A percentile compares a stretch with the other conserved stretches of the same genome.
Conservation (phyloP, 2,888 invertebrate genomes). For the Periphyllus acericola region DNA sequence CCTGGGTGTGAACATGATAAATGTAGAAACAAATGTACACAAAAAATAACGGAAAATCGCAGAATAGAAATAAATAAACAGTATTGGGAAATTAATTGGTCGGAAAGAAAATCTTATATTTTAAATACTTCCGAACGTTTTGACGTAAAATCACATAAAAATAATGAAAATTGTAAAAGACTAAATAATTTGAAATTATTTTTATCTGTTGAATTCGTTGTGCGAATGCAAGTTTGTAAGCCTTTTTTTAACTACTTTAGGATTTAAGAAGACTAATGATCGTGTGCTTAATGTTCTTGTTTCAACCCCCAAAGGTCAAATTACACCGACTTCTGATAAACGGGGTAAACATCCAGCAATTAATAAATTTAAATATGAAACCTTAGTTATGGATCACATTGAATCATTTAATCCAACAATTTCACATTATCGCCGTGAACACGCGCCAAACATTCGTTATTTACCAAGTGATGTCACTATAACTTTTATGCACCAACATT, state of each 20-base stretch:
- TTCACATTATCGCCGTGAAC: constrained; percentile 64
- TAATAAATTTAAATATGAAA: constrained; percentile 22
- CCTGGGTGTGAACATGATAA: constrained; percentile 21
- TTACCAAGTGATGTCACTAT: constrained; percentile 64
- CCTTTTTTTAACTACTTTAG: constrained; percentile 4
- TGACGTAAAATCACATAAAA: background rate
- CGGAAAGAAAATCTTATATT: constrained; percentile 11
- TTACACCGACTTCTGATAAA: constrained; percentile 7
- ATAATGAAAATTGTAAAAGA: constrained; percentile 24
- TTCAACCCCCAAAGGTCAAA: background rate
- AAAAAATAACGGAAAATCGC: too few species aligned
- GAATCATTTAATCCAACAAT: too few species aligned
- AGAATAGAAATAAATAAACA: constrained; percentile 20
- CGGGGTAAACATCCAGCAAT: background rate
- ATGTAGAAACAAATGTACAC: background rate
- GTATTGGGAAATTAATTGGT: background rate
- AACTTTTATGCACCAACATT: constrained; percentile 64
- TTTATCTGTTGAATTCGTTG: background rate
- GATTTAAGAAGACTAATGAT: constrained; percentile 20
- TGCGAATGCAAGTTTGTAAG: background rate
- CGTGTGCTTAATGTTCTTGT: constrained; percentile 4
- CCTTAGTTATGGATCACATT: constrained; percentile 59
- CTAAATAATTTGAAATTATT: constrained; percentile 5
- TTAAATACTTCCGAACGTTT: too few species aligned
- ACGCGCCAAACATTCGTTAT: constrained; percentile 64